These are phyloP conservation scores for Lasiommata megera DNA, from an alignment of 2,888 invertebrate species.

Conservation along the genomic window DNA sequence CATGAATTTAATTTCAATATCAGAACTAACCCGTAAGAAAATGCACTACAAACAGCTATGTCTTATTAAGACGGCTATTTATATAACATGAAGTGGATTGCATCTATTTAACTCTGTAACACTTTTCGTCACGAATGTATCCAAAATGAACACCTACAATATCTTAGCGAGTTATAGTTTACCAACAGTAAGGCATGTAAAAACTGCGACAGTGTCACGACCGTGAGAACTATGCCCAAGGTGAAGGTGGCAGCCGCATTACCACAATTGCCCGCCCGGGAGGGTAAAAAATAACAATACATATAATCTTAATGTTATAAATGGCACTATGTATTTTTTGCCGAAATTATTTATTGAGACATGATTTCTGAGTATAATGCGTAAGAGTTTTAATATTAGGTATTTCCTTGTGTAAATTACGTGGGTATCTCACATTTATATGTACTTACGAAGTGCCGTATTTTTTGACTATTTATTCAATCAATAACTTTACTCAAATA, in stretches of 20 bases:
- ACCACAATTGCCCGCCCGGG: slow-evolving; percentile 21
- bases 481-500: too few relatives aligned
- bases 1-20: too few relatives aligned
- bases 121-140: slow-evolving; percentile 1
- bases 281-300: slow-evolving; percentile 23
- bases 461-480: too few relatives aligned
- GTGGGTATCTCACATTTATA: too few relatives aligned
- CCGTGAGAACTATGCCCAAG: slow-evolving; percentile 51
- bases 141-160: background rate
- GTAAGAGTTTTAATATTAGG: background rate
- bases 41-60: too few relatives aligned
- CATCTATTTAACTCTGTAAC: background rate
- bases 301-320: slow-evolving; percentile 5
- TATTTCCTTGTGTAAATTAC: background rate
- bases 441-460: too few relatives aligned
- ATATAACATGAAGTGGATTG: too few relatives aligned
- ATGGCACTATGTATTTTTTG: background rate
- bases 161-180: slow-evolving; percentile 14
- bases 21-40: too few relatives aligned
- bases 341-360: background rate
- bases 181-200: slow-evolving; percentile 31
- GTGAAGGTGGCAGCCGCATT: slow-evolving; percentile 38
- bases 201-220: slow-evolving; percentile 39
- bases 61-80: too few relatives aligned
- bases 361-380: background rate